A percentile compares a stretch with the other conserved stretches of the same genome.
These are phyloP conservation scores for Cotesia chilonis DNA, from an alignment of 1,140 invertebrate genomes.

Conservation along the genomic window DNA sequence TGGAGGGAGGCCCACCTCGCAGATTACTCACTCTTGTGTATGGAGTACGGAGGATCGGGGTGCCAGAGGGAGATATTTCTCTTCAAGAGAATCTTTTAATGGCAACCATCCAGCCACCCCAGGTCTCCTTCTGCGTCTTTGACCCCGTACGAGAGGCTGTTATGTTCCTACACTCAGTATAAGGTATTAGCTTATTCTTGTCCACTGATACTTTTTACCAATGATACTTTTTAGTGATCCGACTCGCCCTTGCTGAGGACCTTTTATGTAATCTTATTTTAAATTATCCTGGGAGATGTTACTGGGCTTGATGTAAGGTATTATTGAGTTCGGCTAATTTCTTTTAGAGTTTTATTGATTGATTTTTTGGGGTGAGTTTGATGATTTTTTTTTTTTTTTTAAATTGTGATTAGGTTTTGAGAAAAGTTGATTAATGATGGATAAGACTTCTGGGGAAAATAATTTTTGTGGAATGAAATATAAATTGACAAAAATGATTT, in stretches of 20 bases:
- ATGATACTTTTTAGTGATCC: conserved; percentile 32
- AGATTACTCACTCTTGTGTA: conserved; percentile 61
- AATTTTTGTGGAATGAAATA: too few species aligned
- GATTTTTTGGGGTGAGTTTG: too few species aligned
- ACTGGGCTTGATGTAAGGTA: not conserved
- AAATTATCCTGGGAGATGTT: conserved; percentile 54
- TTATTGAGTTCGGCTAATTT: not conserved
- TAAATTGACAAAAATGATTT: too few species aligned
- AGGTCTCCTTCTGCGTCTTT: conserved; percentile 35
- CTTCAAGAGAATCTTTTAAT: conserved; percentile 53
- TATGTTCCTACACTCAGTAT: conserved; percentile 35
- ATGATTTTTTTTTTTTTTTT: too few species aligned
- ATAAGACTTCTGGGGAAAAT: too few species aligned
- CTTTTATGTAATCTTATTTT: conserved; percentile 57
- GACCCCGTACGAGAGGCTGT: conserved; percentile 34
- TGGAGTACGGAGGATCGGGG: conserved; percentile 45
- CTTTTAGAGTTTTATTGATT: too few species aligned
- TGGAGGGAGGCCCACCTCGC: conserved; percentile 50
- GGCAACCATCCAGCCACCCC: conserved; percentile 54
- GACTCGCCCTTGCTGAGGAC: conserved; percentile 44
- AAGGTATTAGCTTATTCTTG: conserved; percentile 62
- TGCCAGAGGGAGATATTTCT: conserved; percentile 42
- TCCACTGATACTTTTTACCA: conserved; percentile 45
- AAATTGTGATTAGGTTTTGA: too few species aligned
- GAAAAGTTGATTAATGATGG: too few species aligned